These are phyloP conservation scores for Bolinopsis microptera DNA, from an alignment of 37 sponge, comb jelly and placozoan species.

Conservation along the genomic window DNA sequence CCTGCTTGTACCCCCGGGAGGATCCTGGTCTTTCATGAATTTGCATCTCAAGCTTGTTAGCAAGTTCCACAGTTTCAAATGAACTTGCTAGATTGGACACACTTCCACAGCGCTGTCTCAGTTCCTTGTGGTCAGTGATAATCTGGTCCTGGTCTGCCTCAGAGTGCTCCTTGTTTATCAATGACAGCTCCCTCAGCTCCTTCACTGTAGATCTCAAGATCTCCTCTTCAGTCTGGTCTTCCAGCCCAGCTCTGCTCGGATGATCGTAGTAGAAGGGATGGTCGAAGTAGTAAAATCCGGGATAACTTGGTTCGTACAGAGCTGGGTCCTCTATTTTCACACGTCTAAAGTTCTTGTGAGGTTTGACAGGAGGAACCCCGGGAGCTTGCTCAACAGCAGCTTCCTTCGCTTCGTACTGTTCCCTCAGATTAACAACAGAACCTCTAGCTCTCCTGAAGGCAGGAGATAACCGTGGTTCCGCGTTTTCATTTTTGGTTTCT, in stretches of 20 bases:
- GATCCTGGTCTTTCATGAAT: slow-evolving; percentile 8
- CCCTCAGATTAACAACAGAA: background rate
- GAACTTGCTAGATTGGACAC: background rate
- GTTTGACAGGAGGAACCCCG: background rate
- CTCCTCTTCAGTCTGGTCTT: background rate
- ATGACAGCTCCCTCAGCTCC: background rate
- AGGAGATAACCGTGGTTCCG: background rate
- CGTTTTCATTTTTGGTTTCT: background rate
- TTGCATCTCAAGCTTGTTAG: background rate
- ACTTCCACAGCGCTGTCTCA: background rate
- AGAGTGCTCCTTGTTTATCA: background rate
- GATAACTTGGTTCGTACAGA: background rate
- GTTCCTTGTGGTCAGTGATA: background rate
- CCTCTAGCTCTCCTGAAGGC: background rate
- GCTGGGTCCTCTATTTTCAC: background rate
- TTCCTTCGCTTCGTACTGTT: background rate
- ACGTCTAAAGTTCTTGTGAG: background rate
- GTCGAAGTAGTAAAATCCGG: background rate
- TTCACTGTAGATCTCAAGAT: background rate
- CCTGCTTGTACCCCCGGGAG: background rate
- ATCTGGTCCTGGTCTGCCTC: background rate
- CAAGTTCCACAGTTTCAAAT: slow-evolving; percentile 21
- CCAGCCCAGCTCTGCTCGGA: background rate
- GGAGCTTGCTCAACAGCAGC: background rate
- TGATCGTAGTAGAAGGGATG: slow-evolving; percentile 17